Evolutionary conservation across 1,140 invertebrate species (phyloP).

Genomic region (Dendroctonus valens): DNA sequence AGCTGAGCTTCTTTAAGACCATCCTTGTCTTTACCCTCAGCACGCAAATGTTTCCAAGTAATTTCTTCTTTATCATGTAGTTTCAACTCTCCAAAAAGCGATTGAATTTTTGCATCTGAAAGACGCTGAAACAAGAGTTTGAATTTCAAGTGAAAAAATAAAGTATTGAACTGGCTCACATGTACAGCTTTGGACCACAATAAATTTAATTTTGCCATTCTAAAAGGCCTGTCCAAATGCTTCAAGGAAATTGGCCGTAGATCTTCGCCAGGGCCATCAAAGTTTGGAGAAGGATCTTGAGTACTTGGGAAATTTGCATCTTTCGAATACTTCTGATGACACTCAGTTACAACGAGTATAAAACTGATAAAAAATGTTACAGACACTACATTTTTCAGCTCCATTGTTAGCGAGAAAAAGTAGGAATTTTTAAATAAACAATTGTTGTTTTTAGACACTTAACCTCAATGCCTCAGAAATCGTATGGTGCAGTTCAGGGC

Average conservation of each 20-base stretch:
- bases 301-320: constrained; percentile 37
- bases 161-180: constrained; percentile 33
- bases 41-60: constrained; percentile 74
- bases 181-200: constrained; percentile 49
- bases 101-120: constrained; percentile 79
- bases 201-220: constrained; percentile 50
- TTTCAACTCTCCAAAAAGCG: constrained; percentile 83
- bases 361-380: neutral
- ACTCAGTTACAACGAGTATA: constrained; percentile 8
- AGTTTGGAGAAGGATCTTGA: constrained; percentile 1
- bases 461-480: too few species aligned
- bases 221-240: constrained; percentile 47
- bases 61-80: constrained; percentile 92
- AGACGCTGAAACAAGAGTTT: constrained; percentile 61
- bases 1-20: constrained; percentile 81
- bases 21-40: constrained; percentile 81
- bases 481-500: too few species aligned
- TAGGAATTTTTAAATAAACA: too few species aligned
- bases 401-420: too few species aligned
- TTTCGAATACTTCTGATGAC: constrained; percentile 46
- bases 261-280: constrained; percentile 26
- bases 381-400: neutral
- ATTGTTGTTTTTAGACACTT: too few species aligned
- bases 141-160: constrained; percentile 1
- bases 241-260: constrained; percentile 42